These are phyloP conservation scores for Gymnothorax reevesii DNA, from an alignment of 2,797 vertebrate species.

Conservation along the genomic window DNA sequence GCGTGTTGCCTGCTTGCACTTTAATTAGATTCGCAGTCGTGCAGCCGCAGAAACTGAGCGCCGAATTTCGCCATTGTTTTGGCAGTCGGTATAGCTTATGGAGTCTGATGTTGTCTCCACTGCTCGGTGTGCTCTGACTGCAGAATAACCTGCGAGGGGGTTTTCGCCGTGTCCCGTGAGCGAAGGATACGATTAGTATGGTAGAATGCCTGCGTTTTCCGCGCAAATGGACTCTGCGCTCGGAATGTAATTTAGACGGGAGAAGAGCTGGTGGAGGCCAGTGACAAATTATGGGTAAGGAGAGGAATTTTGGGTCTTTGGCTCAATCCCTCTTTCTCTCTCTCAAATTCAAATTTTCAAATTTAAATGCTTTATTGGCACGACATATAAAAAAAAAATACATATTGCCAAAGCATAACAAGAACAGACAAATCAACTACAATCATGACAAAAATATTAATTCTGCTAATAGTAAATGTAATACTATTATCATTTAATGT, in stretches of 20 bases:
- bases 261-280: conserved; percentile 8
- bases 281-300: conserved; percentile 12
- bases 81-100: conserved; percentile 35
- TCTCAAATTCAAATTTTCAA: too few species aligned
- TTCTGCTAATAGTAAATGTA: too few species aligned
- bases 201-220: conserved; percentile 33
- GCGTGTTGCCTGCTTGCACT: neutral
- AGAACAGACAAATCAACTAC: too few species aligned
- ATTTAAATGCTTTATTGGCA: too few species aligned
- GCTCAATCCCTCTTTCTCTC: too few species aligned
- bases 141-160: conserved; percentile 45
- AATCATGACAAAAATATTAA: too few species aligned
- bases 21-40: neutral
- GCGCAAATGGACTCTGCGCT: conserved; percentile 26
- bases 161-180: conserved; percentile 45
- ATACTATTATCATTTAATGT: too few species aligned
- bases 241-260: conserved; percentile 4
- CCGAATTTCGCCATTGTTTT: neutral
- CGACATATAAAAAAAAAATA: too few species aligned
- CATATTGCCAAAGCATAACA: too few species aligned
- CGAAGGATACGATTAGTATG: conserved; percentile 52
- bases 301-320: conserved; percentile 18
- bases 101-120: conserved; percentile 36
- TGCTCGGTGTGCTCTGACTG: conserved; percentile 46
- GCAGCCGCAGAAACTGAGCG: neutral